phyloP scores from a whole-genome alignment of 2,888 invertebrate species.

The Enchytraeus crypticus region DNA sequence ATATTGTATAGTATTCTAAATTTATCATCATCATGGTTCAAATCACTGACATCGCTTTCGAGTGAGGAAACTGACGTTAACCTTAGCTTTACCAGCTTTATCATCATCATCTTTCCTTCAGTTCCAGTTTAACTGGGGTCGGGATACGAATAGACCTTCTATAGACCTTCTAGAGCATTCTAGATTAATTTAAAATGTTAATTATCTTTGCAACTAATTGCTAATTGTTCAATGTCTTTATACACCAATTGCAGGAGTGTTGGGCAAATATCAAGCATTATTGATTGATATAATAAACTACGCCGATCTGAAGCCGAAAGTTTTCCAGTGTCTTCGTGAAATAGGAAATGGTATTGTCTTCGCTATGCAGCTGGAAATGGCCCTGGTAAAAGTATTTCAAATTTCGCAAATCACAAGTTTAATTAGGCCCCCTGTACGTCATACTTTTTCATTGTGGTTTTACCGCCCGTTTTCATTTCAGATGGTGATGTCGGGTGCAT shows the following conservation, averaged over 20 bases:
- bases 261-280: slow-evolving; percentile 69
- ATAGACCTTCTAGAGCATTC: neutral
- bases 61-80: too few species aligned
- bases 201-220: neutral
- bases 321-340: slow-evolving; percentile 87
- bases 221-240: neutral
- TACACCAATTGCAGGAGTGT: slow-evolving; percentile 42
- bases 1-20: too few species aligned
- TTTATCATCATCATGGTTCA: too few species aligned
- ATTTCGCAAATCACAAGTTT: too few species aligned
- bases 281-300: slow-evolving; percentile 89
- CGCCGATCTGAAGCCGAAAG: slow-evolving; percentile 83
- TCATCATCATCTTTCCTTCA: too few species aligned
- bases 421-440: too few species aligned
- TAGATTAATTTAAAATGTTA: neutral
- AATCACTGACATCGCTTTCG: neutral
- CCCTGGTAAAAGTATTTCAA: slow-evolving; percentile 40
- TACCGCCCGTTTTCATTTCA: too few species aligned
- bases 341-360: slow-evolving; percentile 91
- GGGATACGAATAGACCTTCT: too few species aligned
- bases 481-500: too few species aligned
- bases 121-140: too few species aligned
- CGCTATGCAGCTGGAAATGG: slow-evolving; percentile 85
- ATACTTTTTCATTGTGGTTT: too few species aligned
- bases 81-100: too few species aligned